Evolutionary conservation across 2,797 vertebrate species (phyloP).

Genomic region (Premnoplex brunnescens): DNA sequence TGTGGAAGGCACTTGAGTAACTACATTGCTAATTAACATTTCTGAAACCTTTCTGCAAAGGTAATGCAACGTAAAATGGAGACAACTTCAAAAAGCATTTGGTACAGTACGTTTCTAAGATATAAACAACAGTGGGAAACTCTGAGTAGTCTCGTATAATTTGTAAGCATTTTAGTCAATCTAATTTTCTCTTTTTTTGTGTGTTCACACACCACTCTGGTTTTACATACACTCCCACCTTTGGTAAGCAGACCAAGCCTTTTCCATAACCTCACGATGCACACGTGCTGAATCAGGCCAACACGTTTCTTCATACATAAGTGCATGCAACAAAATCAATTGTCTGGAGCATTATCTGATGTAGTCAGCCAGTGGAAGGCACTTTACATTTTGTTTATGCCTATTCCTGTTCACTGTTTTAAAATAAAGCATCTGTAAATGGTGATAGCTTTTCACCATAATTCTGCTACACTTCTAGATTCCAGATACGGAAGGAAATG

Average conservation of each 20-base stretch:
- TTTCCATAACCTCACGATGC: neutral
- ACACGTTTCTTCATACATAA: slow-evolving; percentile 23
- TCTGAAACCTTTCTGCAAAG: neutral
- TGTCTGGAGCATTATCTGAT: slow-evolving; percentile 62
- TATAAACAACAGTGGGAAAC: neutral
- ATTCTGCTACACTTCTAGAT: neutral
- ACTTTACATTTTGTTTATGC: slow-evolving; percentile 55
- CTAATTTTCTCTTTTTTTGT: neutral
- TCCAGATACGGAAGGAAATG: neutral
- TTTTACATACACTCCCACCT: neutral
- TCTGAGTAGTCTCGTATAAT: neutral
- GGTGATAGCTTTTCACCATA: neutral
- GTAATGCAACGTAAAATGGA: neutral
- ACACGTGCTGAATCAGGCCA: slow-evolving; percentile 59
- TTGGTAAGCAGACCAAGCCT: neutral
- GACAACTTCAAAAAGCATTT: neutral
- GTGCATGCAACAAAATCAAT: slow-evolving; percentile 66
- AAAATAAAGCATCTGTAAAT: slow-evolving; percentile 38
- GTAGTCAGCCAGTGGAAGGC: slow-evolving; percentile 34
- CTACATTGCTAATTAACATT: neutral
- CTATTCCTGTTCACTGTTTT: slow-evolving; percentile 31
- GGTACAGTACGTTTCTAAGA: neutral
- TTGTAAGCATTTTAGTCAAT: neutral
- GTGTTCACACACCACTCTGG: accelerated
- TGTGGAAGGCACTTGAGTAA: neutral